These are phyloP conservation scores for Austrofundulus limnaeus DNA, from an alignment of 2,113 vertebrate species.

Conservation along the genomic window DNA sequence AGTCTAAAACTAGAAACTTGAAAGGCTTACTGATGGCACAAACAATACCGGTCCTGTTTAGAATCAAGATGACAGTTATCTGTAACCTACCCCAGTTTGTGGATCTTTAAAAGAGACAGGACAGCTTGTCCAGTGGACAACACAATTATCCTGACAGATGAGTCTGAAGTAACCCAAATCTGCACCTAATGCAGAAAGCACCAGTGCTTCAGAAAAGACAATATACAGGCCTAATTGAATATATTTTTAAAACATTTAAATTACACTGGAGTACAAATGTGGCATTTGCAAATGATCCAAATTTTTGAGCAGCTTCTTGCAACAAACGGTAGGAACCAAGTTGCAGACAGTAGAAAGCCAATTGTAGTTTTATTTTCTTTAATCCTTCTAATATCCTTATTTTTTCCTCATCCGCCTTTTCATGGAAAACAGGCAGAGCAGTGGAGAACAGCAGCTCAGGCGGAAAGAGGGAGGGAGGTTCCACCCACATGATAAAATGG, in stretches of 20 bases:
- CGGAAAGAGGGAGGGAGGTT: too few relatives aligned
- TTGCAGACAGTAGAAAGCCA: too few relatives aligned
- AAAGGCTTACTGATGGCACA: constrained; percentile 13
- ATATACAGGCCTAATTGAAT: constrained; percentile 31
- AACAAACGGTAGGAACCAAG: too few relatives aligned
- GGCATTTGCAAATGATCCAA: too few relatives aligned
- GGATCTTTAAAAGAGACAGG: constrained; percentile 25
- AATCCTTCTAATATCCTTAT: too few relatives aligned
- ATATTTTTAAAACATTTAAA: constrained; percentile 26
- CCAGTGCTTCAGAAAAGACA: constrained; percentile 35
- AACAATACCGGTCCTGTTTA: constrained; percentile 14
- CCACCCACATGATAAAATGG: too few relatives aligned
- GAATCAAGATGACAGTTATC: constrained; percentile 44
- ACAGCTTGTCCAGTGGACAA: constrained; percentile 11
- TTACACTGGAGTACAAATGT: constrained; percentile 34
- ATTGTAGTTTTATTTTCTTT: too few relatives aligned
- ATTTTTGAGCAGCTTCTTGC: too few relatives aligned
- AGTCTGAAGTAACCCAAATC: constrained; percentile 31
- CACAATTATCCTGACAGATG: constrained; percentile 37
- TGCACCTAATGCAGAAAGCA: constrained; percentile 6
- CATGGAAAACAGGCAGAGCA: too few relatives aligned
- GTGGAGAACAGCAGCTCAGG: too few relatives aligned
- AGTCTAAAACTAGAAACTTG: constrained; percentile 48
- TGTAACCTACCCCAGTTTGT: constrained; percentile 44
- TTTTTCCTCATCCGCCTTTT: too few relatives aligned